Evolutionary conservation across 2,113 vertebrate species (phyloP), one percentile per base, ranked within the genome.

Genomic region (Pelusios castaneus): DNA sequence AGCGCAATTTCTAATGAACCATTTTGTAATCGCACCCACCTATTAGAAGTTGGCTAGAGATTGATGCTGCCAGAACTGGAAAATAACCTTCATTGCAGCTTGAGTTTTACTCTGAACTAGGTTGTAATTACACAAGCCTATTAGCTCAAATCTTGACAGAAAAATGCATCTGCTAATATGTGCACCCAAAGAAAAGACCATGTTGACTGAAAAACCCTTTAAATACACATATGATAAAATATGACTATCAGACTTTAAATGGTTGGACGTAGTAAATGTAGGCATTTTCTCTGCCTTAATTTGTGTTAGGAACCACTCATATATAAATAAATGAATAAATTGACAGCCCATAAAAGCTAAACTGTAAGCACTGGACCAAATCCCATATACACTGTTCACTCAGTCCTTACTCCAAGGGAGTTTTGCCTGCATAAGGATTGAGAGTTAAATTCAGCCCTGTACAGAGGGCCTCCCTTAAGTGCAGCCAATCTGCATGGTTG

Each of bases 321-420:
- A 82, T 82, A 81, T 91, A 67, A 82, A 49, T 87, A 82, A 77
- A 87, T 91, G 47, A 91, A 67, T 91, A 91, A 82, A 87, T 54
- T 54, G 67, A 87, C 84, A 86, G 84, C 83, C 58, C 54, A 60
- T 55, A 47, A 87, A 87, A 86, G 78, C 21, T n/a, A 86, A 86
- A 67, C 45, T 43, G 67, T 41, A 87, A 75, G 55, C 22, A 87
- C 9, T 34, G 67, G 22, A 54, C 67, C 43, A 91, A 91, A 87
- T 82, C 70, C 67, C 63, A 77, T 77, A 43, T 25, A 34, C 54
- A 77, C 63, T 60, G 45, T 22, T 24, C 43, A 91, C 70, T 81
- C 63, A 76, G 81, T 41, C 84, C 31, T 82, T 82, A 87, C 29
- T 77, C 24, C 54, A 54, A 47, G 63, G 90, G 79, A 45, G 38